Base-by-base conservation (phyloP, 2,888 invertebrate genomes). In the Lasioglossum villosulum region DNA sequence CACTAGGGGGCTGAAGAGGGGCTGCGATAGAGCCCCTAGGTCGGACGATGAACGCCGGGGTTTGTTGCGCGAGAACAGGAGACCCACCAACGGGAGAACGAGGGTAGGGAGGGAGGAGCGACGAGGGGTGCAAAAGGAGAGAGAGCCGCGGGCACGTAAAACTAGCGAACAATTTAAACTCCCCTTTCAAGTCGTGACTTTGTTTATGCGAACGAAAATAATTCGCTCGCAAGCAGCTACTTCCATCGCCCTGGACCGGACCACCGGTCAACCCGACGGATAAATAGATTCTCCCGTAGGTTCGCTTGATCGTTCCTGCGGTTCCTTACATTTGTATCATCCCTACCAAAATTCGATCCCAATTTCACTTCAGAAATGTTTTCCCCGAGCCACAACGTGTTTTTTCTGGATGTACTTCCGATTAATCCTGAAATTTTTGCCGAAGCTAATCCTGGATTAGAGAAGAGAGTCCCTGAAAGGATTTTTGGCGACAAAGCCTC, bases 121-220 rank as follows among this genome's bases (percentile, higher is more conserved):
- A 27, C 68, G 66, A 48, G 45, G n/a, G 34, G 27, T 73, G 52
- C 56, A 73, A 71, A 74, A 68, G 75, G 78, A 52, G 52, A 81
- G 86, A 89, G 86, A 76, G 90, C 91, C 90, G 90, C 90, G 89
- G 93, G 92, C 90, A 89, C 88, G 90, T 89, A 92, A 93, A 94
- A 94, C 94, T 93, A 93, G 91, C 91, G 91, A 94, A 93, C 93
- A 94, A 94, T 94, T 94, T 94, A 91, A 93, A 92, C 93, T 92
- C 93, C 92, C 92, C 93, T 94, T 94, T 93, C 93, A 94, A 94
- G 93, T 94, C 92, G 92, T 88, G 90, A 92, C 93, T 94, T 93
- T 94, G 93, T 94, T 94, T 94, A 92, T 92, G 92, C 92, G 91
- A 91, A 93, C 92, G 92, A 92, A 93, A 93, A 93, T 93, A 93